A percentile compares a stretch with the other conserved stretches of the same genome.
These are phyloP conservation scores for Rhadina sibilatrix DNA, from an alignment of 2,113 vertebrate genomes.

Conservation along the genomic window DNA sequence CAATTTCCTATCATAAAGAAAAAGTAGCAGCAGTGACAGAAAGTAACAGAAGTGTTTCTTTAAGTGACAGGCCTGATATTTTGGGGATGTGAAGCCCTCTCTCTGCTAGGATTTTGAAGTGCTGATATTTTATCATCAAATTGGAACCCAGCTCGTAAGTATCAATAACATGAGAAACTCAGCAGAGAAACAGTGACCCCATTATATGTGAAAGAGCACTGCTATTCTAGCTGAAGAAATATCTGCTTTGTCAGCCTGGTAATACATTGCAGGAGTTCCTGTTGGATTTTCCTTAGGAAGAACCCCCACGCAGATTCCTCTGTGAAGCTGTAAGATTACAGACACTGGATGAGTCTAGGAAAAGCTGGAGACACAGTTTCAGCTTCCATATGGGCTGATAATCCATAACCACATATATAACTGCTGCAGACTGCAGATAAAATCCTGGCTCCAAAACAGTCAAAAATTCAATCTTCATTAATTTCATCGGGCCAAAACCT, in stretches of 20 bases:
- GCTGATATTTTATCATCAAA: constrained; percentile 30
- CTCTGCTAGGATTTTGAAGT: background rate
- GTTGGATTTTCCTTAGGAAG: background rate
- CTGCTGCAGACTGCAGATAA: background rate
- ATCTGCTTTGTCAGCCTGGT: background rate
- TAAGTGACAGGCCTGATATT: background rate
- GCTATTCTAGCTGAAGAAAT: constrained; percentile 7
- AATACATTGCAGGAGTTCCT: background rate
- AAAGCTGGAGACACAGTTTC: background rate
- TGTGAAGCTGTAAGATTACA: background rate
- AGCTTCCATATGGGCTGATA: background rate
- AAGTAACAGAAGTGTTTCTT: background rate
- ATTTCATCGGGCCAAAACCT: background rate
- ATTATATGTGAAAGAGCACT: background rate
- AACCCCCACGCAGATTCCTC: background rate
- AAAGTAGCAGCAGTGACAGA: background rate
- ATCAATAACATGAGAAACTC: background rate
- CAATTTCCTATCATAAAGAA: background rate
- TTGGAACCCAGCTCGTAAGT: background rate
- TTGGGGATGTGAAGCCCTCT: constrained; percentile 2
- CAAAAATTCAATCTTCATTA: background rate
- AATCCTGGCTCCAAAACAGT: background rate
- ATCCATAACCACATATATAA: background rate
- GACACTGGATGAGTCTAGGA: background rate
- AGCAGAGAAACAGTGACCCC: constrained; percentile 20